Evolutionary conservation across 2,797 vertebrate species (phyloP), one percentile per base, ranked within the genome.

Genomic region (Neosilurus hyrtlii): DNA sequence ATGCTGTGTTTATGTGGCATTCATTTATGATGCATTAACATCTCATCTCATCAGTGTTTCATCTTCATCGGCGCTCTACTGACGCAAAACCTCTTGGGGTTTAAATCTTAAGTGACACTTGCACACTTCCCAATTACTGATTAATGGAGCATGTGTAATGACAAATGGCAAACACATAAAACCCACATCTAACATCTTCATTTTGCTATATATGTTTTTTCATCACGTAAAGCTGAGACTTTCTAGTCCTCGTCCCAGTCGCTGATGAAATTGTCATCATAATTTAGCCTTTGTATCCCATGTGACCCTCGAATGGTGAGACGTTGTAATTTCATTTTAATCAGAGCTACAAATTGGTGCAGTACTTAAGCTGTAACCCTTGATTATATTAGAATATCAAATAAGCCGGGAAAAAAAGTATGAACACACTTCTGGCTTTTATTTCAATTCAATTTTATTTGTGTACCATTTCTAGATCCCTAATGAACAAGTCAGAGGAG

Each of bases 361-460:
- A 49, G 30, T 63, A 49, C 81, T 82, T 76, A 82, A 82, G 72
- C 63, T 66, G 73, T 82, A 62, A 82, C 59, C 76, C 71, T 52
- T 75, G 81, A 83, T 83, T 83, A 70, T 83, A 83, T 83, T 83
- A 79, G 82, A 77, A 79, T 83, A 79, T 65, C 66, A 83, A 73
- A 83, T 62, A 72, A 54, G 57, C 20, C 18, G 75, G 12, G 70
- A 20, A 59, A 61, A 37, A 22, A 59, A 37, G 16, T 4, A 24
- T 49, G 35, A 62, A 49, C 35, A 24, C 22, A 62, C 22, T 12
- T 22, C 16, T 10, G 8, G 12, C 73, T 14, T 37, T 75, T 57
- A 12, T 9, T 24, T 24, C 12, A 49, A 49, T 62, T 77, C 7
- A 16, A 15, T 61, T 61, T 43, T 24, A 76, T 76, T 43, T 43